A percentile compares a stretch with the other conserved stretches of the same genome.
Conservation (phyloP, 2,797 vertebrate species). For the Neostethus bicornis region DNA sequence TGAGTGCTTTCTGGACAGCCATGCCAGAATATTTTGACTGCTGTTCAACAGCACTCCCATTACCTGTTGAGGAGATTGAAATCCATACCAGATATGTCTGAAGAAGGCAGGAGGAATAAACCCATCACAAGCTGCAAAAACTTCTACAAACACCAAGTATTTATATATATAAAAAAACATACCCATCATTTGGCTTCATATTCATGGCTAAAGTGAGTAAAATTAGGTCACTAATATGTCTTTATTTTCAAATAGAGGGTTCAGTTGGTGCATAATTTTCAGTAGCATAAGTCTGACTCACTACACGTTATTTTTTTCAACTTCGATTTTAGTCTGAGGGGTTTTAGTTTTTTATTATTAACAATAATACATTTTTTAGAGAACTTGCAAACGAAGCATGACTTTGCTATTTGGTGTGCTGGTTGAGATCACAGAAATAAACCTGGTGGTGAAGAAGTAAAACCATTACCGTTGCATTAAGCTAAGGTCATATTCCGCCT, state of each 20-base stretch:
- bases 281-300: slow-evolving; percentile 57
- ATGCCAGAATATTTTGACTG: slow-evolving; percentile 34
- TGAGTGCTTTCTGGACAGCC: slow-evolving; percentile 54
- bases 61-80: slow-evolving; percentile 17
- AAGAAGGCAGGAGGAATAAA: slow-evolving; percentile 11
- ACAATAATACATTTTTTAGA: background rate
- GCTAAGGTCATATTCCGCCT: slow-evolving; percentile 69
- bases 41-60: slow-evolving; percentile 41
- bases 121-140: slow-evolving; percentile 25
- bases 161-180: slow-evolving; percentile 25
- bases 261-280: slow-evolving; percentile 43
- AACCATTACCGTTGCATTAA: slow-evolving; percentile 64
- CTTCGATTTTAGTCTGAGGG: slow-evolving; percentile 54
- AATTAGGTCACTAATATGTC: slow-evolving; percentile 45
- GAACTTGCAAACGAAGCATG: slow-evolving; percentile 52
- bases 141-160: slow-evolving; percentile 23
- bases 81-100: slow-evolving; percentile 13
- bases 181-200: slow-evolving; percentile 27
- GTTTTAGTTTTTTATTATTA: background rate
- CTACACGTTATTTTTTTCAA: slow-evolving; percentile 43
- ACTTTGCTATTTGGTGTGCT: slow-evolving; percentile 56
- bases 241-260: slow-evolving; percentile 56
- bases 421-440: slow-evolving; percentile 64
- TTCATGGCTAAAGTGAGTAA: slow-evolving; percentile 47
- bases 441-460: slow-evolving; percentile 67